Base-by-base conservation (phyloP, 2,888 invertebrate genomes). In the Andrena camellia region DNA sequence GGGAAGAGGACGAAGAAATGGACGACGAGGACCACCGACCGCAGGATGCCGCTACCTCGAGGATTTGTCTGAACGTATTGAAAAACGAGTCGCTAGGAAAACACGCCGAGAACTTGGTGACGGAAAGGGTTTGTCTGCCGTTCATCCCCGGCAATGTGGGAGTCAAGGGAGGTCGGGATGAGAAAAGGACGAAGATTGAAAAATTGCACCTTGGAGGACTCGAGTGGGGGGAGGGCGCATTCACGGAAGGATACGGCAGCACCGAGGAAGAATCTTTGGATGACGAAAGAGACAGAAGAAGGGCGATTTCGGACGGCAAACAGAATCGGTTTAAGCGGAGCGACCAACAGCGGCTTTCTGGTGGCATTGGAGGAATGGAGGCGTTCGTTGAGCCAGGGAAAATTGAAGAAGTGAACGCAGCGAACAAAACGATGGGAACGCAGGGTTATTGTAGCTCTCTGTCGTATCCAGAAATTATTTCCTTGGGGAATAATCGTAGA, bases 121-220 rank as follows among this genome's bases (percentile, higher is more conserved):
- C 88, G 1, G 86, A 86, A n/a, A 88, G 74, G 50, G 50, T 90
- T 42, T 91, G 90, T 64, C 62, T 91, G 42, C 86, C 77, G 1
- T 68, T 74, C n/a, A 20, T 71, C 17, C 48, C 54, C 0, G 2
- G n/a, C 1, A 57, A 59, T 42, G 63, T 62, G 42, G 3, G 26
- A 33, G 20, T 57, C 5, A 6, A 31, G 5, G 29, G 17, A 72
- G 63, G 23, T 1, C 1, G 1, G 2, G 2, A 31, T 1, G 59
- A 59, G 2, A 6, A 59, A 3, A 35, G 3, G 0, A 17, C 20
- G 6, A 89, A 81, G n/a, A 85, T 91, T 7, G 57, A 76, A 31
- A 73, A 62, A 4, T 59, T 89, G 7, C 68, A 77, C 13, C 83
- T 90, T 1, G n/a, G 26, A 5, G 33, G 76, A 4, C 72, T 83